phyloP scores from a whole-genome alignment of 2,888 invertebrate species.

The Scaeva pyrastri region DNA sequence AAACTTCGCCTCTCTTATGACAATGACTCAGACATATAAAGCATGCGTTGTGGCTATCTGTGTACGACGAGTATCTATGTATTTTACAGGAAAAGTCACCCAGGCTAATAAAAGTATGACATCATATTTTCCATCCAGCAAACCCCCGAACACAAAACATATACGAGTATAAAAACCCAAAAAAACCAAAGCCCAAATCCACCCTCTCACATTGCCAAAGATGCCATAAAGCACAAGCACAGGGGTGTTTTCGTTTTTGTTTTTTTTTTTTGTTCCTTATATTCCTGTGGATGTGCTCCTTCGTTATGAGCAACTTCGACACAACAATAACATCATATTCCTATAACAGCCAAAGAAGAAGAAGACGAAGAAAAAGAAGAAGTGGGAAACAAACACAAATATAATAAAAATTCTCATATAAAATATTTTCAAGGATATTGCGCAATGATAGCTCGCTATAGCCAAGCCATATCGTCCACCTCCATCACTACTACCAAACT shows the following conservation, averaged over 20 bases:
- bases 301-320: constrained; percentile 56
- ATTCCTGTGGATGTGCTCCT: not conserved
- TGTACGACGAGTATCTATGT: not conserved
- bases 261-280: constrained; percentile 2
- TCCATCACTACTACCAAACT: constrained; percentile 24
- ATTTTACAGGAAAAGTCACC: constrained; percentile 40
- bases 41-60: constrained; percentile 67
- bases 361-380: constrained; percentile 6
- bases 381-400: constrained; percentile 72
- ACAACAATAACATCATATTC: constrained; percentile 45
- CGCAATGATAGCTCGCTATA: constrained; percentile 67
- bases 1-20: constrained; percentile 64
- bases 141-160: not conserved
- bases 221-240: constrained; percentile 35
- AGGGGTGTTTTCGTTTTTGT: constrained; percentile 45
- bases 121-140: constrained; percentile 68
- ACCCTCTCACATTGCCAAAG: constrained; percentile 44
- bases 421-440: constrained; percentile 76
- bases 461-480: constrained; percentile 8
- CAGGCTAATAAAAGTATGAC: constrained; percentile 75
- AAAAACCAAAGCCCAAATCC: constrained; percentile 32
- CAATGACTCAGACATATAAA: constrained; percentile 72
- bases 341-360: not conserved
- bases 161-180: too few species aligned
- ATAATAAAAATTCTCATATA: constrained; percentile 75